These are phyloP conservation scores for Drosophila obscura DNA, from an alignment of 1,140 invertebrate genomes.

Conservation along the genomic window DNA sequence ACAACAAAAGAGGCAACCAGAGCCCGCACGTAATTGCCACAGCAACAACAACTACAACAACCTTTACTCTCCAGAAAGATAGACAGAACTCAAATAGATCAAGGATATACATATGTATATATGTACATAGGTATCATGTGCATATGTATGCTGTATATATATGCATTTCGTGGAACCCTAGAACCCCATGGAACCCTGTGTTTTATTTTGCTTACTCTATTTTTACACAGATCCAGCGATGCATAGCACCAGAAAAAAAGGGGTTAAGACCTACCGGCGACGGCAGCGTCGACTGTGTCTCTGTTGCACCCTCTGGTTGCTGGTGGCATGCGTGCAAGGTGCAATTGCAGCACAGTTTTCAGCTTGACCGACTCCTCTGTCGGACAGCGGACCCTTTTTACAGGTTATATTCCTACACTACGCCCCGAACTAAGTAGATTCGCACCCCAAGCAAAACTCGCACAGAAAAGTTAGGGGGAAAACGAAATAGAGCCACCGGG, in stretches of 20 bases:
- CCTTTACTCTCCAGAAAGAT: slow-evolving; percentile 4
- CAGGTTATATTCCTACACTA: slow-evolving; percentile 42
- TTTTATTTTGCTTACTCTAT: too few species aligned
- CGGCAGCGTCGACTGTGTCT: not conserved
- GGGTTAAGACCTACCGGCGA: too few species aligned
- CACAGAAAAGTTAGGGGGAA: slow-evolving; percentile 32
- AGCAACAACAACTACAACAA: slow-evolving; percentile 45
- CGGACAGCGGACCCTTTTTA: slow-evolving; percentile 37
- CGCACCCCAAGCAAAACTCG: slow-evolving; percentile 57
- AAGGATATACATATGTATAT: slow-evolving; percentile 21
- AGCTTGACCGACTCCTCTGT: slow-evolving; percentile 75
- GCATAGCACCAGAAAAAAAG: slow-evolving; percentile 48
- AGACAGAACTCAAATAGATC: slow-evolving; percentile 39
- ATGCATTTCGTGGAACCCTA: not conserved
- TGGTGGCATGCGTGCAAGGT: slow-evolving; percentile 54
- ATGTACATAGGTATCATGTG: not conserved
- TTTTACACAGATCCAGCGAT: slow-evolving; percentile 46
- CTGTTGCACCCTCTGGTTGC: slow-evolving; percentile 10
- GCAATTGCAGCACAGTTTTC: slow-evolving; percentile 79
- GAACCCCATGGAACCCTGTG: too few species aligned
- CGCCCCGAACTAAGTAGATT: slow-evolving; percentile 59
- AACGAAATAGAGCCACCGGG: not conserved
- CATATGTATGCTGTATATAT: not conserved
- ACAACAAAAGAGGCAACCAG: slow-evolving; percentile 52
- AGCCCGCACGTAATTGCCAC: slow-evolving; percentile 65